Evolutionary conservation across 2,797 vertebrate species (phyloP).

Genomic region (Lutjanus argentimaculatus): DNA sequence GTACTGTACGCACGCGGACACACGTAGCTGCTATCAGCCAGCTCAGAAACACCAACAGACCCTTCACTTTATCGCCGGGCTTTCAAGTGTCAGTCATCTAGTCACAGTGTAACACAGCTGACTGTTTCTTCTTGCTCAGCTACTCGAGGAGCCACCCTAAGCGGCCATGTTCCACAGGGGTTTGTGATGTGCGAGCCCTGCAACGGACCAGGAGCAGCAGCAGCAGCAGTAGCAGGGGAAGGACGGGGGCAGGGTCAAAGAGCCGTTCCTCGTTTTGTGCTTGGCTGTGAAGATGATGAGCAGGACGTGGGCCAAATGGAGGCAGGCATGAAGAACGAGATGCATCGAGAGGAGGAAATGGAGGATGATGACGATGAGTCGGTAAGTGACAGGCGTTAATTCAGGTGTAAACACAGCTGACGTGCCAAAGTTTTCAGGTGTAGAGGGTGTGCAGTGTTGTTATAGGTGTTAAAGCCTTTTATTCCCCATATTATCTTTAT

Average conservation of each 20-base stretch:
- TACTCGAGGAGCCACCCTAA: slow-evolving; percentile 33
- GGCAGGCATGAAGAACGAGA: slow-evolving; percentile 64
- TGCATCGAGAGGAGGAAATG: slow-evolving; percentile 69
- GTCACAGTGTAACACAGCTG: background rate
- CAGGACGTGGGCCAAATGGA: slow-evolving; percentile 57
- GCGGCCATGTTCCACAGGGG: slow-evolving; percentile 53
- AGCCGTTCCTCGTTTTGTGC: slow-evolving; percentile 86
- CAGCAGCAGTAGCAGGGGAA: slow-evolving; percentile 36
- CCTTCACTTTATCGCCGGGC: slow-evolving; percentile 18
- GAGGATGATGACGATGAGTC: slow-evolving; percentile 72
- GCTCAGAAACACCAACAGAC: slow-evolving; percentile 23
- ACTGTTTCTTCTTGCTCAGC: slow-evolving; percentile 29
- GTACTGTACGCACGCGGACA: background rate
- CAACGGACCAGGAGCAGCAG: slow-evolving; percentile 20
- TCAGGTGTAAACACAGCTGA: slow-evolving; percentile 2
- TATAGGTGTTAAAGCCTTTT: background rate
- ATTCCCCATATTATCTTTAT: too few species aligned
- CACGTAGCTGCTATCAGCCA: slow-evolving; percentile 39
- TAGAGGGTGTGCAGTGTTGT: background rate
- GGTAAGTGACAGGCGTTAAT: slow-evolving; percentile 56
- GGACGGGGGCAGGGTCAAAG: slow-evolving; percentile 76
- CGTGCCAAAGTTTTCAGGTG: background rate
- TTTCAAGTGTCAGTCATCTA: slow-evolving; percentile 25
- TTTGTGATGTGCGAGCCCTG: slow-evolving; percentile 89
- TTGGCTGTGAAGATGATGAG: slow-evolving; percentile 78